A percentile compares a stretch with the other conserved stretches of the same genome.
phyloP scores from a whole-genome alignment of 2,888 invertebrate species.

The Odontomyia ornata region DNA sequence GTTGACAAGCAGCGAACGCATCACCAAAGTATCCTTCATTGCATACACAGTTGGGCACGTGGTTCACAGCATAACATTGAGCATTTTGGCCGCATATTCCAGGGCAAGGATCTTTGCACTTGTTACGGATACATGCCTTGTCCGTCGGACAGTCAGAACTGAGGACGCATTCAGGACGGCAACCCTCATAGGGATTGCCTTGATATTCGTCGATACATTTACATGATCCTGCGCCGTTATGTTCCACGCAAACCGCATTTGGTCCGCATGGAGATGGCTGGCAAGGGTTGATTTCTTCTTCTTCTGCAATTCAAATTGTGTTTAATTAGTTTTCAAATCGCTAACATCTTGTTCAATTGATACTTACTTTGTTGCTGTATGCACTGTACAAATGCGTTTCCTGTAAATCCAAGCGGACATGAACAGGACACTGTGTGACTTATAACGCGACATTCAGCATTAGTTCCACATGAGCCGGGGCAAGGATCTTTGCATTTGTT shows the following conservation, averaged over 20 bases:
- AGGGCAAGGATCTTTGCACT: slow-evolving; percentile 86
- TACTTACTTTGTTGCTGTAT: slow-evolving; percentile 63
- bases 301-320: slow-evolving; percentile 32
- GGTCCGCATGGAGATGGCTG: slow-evolving; percentile 88
- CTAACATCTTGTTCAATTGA: slow-evolving; percentile 62
- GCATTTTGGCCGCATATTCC: slow-evolving; percentile 86
- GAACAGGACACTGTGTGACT: slow-evolving; percentile 84
- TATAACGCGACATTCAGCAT: slow-evolving; percentile 81
- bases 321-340: neutral
- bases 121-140: slow-evolving; percentile 82
- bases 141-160: slow-evolving; percentile 86
- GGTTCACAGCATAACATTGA: slow-evolving; percentile 84
- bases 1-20: slow-evolving; percentile 70
- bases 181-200: slow-evolving; percentile 87
- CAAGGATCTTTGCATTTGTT: slow-evolving; percentile 85
- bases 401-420: slow-evolving; percentile 78
- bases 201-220: slow-evolving; percentile 81
- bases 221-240: slow-evolving; percentile 82
- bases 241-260: slow-evolving; percentile 80
- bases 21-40: slow-evolving; percentile 77
- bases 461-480: slow-evolving; percentile 81
- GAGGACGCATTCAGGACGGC: slow-evolving; percentile 86
- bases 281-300: slow-evolving; percentile 74
- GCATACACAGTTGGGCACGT: slow-evolving; percentile 87
- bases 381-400: slow-evolving; percentile 85